phyloP scores from a whole-genome alignment of 2,888 invertebrate genomes.

The Ennomos quercinarius region DNA sequence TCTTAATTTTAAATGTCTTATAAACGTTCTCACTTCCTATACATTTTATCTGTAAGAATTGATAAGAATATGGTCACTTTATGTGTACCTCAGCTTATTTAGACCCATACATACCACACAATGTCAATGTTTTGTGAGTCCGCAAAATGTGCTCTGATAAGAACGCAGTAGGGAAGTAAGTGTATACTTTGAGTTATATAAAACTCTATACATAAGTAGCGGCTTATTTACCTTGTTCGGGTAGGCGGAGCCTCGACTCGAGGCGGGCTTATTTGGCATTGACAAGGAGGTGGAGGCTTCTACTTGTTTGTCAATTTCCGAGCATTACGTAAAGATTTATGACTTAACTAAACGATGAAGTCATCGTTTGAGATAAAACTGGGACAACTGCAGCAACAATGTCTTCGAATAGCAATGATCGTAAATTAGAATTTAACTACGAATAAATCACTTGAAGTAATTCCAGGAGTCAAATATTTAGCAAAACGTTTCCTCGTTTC shows the following conservation, averaged over 20 bases:
- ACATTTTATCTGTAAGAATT: not conserved
- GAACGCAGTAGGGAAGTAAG: conserved; percentile 50
- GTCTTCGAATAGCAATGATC: not conserved
- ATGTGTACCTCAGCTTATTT: not conserved
- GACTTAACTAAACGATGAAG: conserved; percentile 3
- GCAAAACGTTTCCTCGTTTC: conserved; percentile 68
- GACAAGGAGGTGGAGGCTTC: conserved; percentile 78
- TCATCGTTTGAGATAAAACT: not conserved
- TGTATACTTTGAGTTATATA: conserved; percentile 66
- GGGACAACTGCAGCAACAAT: conserved; percentile 1
- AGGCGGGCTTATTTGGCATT: conserved; percentile 83
- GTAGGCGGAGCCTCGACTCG: conserved; percentile 80
- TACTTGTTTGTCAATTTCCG: conserved; percentile 71
- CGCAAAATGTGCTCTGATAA: not conserved
- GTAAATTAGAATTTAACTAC: conserved; percentile 11
- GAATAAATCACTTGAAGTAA: conserved; percentile 43
- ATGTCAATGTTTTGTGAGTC: not conserved
- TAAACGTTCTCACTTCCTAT: too few species aligned
- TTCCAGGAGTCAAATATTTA: conserved; percentile 60
- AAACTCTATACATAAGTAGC: conserved; percentile 70
- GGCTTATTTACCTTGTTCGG: conserved; percentile 73
- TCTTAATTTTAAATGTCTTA: too few species aligned
- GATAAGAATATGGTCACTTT: not conserved
- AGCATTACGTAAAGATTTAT: conserved; percentile 41
- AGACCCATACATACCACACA: not conserved